These are phyloP conservation scores for Puma concolor DNA, from an alignment of 2,113 vertebrate species.

Conservation along the genomic window DNA sequence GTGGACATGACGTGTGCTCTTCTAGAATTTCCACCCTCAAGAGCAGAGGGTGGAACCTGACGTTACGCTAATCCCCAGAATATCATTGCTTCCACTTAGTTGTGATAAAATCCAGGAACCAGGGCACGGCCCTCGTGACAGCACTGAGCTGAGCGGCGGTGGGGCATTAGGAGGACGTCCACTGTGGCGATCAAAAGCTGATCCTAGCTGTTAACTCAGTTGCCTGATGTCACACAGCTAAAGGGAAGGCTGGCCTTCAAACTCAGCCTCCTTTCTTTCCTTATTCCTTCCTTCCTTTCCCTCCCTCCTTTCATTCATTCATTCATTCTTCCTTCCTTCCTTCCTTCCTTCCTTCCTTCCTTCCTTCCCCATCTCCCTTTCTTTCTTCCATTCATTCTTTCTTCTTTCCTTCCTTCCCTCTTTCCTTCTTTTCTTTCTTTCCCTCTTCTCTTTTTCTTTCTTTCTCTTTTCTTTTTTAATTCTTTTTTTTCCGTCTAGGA, in stretches of 20 bases:
- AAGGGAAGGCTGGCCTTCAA: neutral
- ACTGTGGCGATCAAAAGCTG: rapidly evolving
- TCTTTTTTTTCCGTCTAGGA: too few species aligned
- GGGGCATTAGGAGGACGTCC: rapidly evolving
- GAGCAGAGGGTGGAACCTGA: too few species aligned
- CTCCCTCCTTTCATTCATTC: neutral
- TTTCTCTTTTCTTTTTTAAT: neutral
- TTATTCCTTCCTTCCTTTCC: neutral
- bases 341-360: too few species aligned
- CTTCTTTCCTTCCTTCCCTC: too few species aligned
- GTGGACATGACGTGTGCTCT: rapidly evolving
- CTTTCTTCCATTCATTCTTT: too few species aligned
- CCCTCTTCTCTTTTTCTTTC: neutral
- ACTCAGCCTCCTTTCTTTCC: neutral
- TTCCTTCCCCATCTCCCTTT: too few species aligned
- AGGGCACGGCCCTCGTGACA: rapidly evolving
- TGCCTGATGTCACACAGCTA: neutral
- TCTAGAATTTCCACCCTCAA: neutral
- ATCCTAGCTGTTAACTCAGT: too few species aligned
- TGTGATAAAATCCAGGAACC: rapidly evolving
- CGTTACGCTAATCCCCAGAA: too few species aligned
- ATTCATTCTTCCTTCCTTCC: too few species aligned
- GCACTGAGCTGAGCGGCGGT: rapidly evolving
- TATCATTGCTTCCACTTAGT: too few species aligned
- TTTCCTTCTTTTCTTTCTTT: neutral